These are phyloP conservation scores for Hydraecia micacea DNA, from an alignment of 2,888 invertebrate species.

Conservation along the genomic window DNA sequence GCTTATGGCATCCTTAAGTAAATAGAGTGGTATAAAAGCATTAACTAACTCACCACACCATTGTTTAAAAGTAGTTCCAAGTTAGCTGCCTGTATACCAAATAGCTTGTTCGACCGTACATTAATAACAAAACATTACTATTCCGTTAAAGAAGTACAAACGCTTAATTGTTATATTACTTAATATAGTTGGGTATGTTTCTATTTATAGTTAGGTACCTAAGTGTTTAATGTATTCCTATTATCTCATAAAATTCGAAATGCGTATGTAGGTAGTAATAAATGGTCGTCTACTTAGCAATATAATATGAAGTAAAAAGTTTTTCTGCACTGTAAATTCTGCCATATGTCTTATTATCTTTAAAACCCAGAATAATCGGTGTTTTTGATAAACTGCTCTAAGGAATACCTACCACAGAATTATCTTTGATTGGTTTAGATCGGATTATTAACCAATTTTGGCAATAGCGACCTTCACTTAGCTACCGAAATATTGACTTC, in stretches of 20 bases:
- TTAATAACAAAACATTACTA: neutral
- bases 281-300: neutral
- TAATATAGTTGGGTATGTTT: neutral
- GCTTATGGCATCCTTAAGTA: too few relatives aligned
- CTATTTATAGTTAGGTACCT: neutral
- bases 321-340: too few relatives aligned
- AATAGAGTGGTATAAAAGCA: too few relatives aligned
- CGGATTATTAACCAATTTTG: constrained; percentile 32
- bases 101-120: too few relatives aligned
- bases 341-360: too few relatives aligned
- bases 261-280: neutral
- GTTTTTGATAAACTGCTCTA: neutral
- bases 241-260: constrained; percentile 7
- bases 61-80: too few relatives aligned
- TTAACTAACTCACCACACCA: too few relatives aligned
- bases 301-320: neutral
- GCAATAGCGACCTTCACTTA: constrained; percentile 22
- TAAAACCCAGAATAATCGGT: constrained; percentile 1
- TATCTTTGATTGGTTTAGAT: constrained; percentile 28
- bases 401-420: neutral
- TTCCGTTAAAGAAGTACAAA: neutral
- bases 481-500: constrained; percentile 17
- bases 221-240: neutral
- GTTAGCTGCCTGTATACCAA: too few relatives aligned
- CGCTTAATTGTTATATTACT: neutral